Evolutionary conservation across 2,888 invertebrate genomes (phyloP).

Genomic region (Nesidiocoris tenuis): DNA sequence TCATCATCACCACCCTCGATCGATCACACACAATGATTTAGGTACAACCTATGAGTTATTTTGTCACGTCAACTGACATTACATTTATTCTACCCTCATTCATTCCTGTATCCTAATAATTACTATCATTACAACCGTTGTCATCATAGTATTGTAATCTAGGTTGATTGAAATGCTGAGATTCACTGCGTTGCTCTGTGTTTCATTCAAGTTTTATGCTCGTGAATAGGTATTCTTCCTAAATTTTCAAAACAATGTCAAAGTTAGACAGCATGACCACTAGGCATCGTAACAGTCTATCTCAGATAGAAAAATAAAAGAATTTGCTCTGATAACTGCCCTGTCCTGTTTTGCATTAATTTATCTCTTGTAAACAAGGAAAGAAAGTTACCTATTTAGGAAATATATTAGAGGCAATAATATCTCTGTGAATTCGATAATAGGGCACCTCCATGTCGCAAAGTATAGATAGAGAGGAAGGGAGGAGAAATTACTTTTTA

Average conservation of each 20-base stretch:
- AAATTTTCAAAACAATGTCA: not conserved
- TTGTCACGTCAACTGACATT: too few relatives aligned
- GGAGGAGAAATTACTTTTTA: constrained; percentile 41
- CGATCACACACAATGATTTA: too few relatives aligned
- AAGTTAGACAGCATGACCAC: not conserved
- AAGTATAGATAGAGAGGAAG: constrained; percentile 43
- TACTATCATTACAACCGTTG: not conserved
- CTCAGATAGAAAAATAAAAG: not conserved
- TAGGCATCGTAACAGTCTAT: not conserved
- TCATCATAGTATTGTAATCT: not conserved
- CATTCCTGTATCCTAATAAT: not conserved
- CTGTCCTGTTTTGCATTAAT: not conserved
- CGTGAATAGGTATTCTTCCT: not conserved
- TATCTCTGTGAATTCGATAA: constrained; percentile 47
- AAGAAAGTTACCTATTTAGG: constrained; percentile 48
- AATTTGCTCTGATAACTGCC: not conserved
- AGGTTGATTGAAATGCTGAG: not conserved
- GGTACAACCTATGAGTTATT: too few relatives aligned
- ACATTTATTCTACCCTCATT: too few relatives aligned
- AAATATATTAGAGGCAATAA: constrained; percentile 48
- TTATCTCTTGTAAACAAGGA: constrained; percentile 42
- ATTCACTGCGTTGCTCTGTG: not conserved
- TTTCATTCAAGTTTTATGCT: not conserved
- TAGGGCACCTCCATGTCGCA: constrained; percentile 45
- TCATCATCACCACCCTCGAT: not conserved